Evolutionary conservation across 2,888 invertebrate genomes (phyloP), one percentile per base, ranked within the genome.

Genomic region (Scaptomyza caliginosa): DNA sequence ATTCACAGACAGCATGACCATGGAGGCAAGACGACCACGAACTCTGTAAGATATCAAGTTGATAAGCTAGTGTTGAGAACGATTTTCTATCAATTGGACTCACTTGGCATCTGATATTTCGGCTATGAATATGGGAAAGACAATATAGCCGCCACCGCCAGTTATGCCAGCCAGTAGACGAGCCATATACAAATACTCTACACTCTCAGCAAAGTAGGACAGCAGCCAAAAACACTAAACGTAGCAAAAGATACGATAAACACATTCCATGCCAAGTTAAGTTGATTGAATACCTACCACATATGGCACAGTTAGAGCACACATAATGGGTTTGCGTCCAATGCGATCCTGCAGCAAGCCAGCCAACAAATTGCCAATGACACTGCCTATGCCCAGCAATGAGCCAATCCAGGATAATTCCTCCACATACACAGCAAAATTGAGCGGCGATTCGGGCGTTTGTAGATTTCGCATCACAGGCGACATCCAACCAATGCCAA

Each of bases 51-150:
- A 16, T 30, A 26, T 5, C 7, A 28, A 34, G 23, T 24, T 6
- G 2, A 3, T 4, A 10, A 10, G 4, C 16, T 5, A 2, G 8
- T 36, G 8, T 8, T 16, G 5, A n/a, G n/a, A n/a, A n/a, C n/a
- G n/a, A n/a, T n/a, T n/a, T n/a, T n/a, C n/a, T 19, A 5, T 0
- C 3, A 8, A n/a, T 32, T 4, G 0, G 0, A 59, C 89, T 74
- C 57, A 91, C 91, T 76, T 81, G 21, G 82, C 70, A 62, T 91
- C 89, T 0, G 91, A 84, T 46, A 91, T 91, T 76, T 91, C 91
- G 11, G 90, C 83, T 0, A 91, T 85, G 54, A 85, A 91, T 13
- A 91, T 84, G 32, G 91, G 90, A 4, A 91, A 51, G 0, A 87
- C 82, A 5, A 90, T 74, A 46, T 87, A 90, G 3, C 88, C 65